Base-by-base conservation (phyloP, 2,888 invertebrate species). In the Tortrix viridana region DNA sequence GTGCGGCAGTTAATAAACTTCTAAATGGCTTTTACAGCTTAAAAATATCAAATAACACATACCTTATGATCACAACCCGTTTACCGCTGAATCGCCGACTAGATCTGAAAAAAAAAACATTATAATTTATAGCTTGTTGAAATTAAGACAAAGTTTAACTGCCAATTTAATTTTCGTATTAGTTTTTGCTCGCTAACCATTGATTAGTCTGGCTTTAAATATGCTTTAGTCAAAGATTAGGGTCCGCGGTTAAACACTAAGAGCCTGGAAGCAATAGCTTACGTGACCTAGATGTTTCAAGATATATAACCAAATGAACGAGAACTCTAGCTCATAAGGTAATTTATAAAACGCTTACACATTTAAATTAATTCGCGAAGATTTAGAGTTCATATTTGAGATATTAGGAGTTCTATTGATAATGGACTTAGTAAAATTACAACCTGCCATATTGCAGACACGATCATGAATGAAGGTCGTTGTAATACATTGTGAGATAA, bases 271-370 rank as follows among this genome's bases (percentile, higher is more conserved):
- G 83, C 88, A 86, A 84, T 85, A 80, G 77, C 84, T 85, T 88
- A 87, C 90, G 91, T 91, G 89, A 87, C 86, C 89, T 90, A 90
- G 90, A 88, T 88, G 78, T 88, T 86, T 88, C 82, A 84, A 73
- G 82, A 80, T 74, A 80, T 69, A 77, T 71, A 73, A 74, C 86
- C 83, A 83, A 60, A 68, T 64, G 71, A 67, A 65, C 65, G 48
- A 71, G 82, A 75, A 20, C 81, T 74, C 67, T 64, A 47, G 37
- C 60, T 53, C 73, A 76, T 74, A 67, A 68, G 52, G 26, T 54
- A 65, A 38, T 65, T 62, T 70, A 49, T 37, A 14, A 22, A 18
- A 46, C 2, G 1, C 6, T 3, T 37, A 16, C n/a, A 38, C 1
- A 23, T 6, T 1, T 6, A 18, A 44, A 48, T 19, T 3, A 38